phyloP scores from a whole-genome alignment of 2,888 invertebrate species.

The Acutogordius australiensis region DNA sequence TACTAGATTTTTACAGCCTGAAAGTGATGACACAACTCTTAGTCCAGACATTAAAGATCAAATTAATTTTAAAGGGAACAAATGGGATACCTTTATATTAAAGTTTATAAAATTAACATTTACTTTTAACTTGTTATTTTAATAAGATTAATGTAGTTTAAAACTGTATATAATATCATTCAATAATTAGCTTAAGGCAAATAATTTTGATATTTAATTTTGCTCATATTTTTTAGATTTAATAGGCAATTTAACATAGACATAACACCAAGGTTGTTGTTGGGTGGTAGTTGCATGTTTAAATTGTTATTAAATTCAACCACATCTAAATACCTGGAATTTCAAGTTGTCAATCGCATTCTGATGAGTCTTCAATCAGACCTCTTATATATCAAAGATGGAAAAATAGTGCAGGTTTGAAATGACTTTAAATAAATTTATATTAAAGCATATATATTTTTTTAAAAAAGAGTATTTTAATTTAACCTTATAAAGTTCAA shows the following conservation, averaged over 20 bases:
- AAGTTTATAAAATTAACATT: no score
- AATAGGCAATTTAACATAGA: neutral
- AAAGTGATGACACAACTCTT: no score
- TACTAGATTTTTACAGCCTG: no score
- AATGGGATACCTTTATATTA: no score
- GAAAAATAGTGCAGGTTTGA: no score
- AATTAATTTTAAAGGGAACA: no score
- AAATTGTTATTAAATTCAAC: neutral
- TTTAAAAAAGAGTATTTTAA: neutral
- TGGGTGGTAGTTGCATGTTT: neutral
- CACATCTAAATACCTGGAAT: neutral
- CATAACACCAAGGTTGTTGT: neutral
- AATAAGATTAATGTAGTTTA: neutral
- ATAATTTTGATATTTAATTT: neutral
- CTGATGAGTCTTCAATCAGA: no score
- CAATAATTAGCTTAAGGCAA: neutral
- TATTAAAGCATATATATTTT: neutral
- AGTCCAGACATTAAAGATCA: no score
- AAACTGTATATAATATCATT: neutral
- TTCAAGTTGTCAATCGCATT: neutral
- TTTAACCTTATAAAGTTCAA: neutral
- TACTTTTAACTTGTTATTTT: no score
- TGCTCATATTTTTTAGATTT: no score
- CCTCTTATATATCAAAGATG: no score
- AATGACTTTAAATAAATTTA: no score